Conservation (phyloP, 2,797 vertebrate genomes). For the Coregonus suidteri region DNA sequence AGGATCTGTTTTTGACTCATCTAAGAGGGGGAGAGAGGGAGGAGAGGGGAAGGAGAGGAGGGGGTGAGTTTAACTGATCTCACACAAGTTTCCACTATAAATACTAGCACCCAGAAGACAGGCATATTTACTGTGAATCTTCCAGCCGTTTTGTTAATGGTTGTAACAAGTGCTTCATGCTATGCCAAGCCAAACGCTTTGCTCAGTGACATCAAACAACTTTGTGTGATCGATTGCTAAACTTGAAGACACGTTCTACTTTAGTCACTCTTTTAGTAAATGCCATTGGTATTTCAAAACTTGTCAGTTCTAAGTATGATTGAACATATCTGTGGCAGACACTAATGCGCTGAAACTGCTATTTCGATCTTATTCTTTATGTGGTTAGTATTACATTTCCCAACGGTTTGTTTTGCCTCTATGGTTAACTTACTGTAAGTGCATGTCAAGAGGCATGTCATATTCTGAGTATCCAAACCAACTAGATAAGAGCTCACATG, state of each 20-base stretch:
- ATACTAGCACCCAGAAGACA: slow-evolving; percentile 42
- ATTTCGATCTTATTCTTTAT: not conserved
- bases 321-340: slow-evolving; percentile 10
- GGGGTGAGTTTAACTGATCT: slow-evolving; percentile 29
- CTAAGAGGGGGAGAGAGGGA: slow-evolving; percentile 28
- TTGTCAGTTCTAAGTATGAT: slow-evolving; percentile 37
- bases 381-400: not conserved
- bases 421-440: not conserved
- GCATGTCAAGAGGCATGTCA: not conserved
- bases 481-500: not conserved
- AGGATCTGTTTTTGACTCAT: slow-evolving; percentile 68
- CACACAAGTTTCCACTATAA: slow-evolving; percentile 50
- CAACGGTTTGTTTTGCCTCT: not conserved
- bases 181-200: slow-evolving; percentile 21
- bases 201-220: slow-evolving; percentile 37
- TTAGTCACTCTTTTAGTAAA: slow-evolving; percentile 21
- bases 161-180: slow-evolving; percentile 27
- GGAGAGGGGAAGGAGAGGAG: not conserved
- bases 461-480: not conserved
- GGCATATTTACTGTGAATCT: slow-evolving; percentile 28
- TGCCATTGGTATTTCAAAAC: slow-evolving; percentile 43
- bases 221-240: slow-evolving; percentile 45
- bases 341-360: not conserved
- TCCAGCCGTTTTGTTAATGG: not conserved
- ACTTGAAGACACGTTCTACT: slow-evolving; percentile 41